Conservation (phyloP, 2,113 vertebrate species). For the Rhinolophus ferrumequinum region DNA sequence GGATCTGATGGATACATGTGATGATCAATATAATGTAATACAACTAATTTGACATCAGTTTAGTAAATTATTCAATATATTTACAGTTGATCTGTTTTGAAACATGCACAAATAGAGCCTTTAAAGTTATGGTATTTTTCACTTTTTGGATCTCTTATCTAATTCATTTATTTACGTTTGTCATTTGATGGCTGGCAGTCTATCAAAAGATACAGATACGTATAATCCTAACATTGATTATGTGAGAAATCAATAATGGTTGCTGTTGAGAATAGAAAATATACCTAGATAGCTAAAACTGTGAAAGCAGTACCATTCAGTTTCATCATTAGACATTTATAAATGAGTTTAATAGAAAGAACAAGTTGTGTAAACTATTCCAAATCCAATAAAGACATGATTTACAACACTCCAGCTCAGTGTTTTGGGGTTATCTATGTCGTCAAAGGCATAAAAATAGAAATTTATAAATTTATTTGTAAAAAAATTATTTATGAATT, state of each 20-base stretch:
- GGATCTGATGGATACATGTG: background rate
- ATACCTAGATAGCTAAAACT: background rate
- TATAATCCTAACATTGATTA: background rate
- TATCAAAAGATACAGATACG: background rate
- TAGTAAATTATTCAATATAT: background rate
- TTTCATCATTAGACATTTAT: background rate
- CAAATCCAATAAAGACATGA: constrained; percentile 5
- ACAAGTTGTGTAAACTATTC: background rate
- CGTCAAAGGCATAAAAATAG: background rate
- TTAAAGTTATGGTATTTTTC: background rate
- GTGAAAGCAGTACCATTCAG: background rate
- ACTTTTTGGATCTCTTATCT: background rate
- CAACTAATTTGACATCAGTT: background rate
- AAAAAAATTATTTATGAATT: background rate
- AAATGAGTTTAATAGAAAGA: background rate
- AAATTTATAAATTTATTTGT: background rate
- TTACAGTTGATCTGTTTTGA: background rate
- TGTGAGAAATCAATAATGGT: background rate
- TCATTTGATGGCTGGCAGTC: background rate
- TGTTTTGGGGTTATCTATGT: background rate
- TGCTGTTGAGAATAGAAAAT: background rate
- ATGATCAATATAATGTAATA: background rate
- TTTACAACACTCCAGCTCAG: background rate
- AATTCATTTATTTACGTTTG: background rate
- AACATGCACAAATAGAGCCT: background rate